phyloP scores from a whole-genome alignment of 2,888 invertebrate genomes.

The Perizoma affinitatum region DNA sequence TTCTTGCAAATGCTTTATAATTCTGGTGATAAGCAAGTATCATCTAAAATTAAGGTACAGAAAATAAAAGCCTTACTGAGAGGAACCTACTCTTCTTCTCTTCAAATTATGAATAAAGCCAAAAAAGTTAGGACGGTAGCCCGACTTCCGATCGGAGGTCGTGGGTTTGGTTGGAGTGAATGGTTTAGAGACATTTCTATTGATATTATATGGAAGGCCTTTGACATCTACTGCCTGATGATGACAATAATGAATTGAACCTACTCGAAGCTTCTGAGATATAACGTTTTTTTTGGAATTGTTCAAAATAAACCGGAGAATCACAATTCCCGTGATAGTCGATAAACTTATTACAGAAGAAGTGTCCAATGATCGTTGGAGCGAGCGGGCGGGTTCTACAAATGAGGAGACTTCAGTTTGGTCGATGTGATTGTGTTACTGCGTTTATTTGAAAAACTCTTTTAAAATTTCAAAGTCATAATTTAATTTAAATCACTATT shows the following conservation, averaged over 20 bases:
- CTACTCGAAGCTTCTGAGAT: too few relatives aligned
- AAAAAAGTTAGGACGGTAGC: conserved; percentile 33
- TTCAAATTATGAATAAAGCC: conserved; percentile 41
- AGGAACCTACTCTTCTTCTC: conserved; percentile 42
- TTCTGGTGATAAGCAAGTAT: too few relatives aligned
- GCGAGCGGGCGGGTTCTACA: conserved; percentile 60
- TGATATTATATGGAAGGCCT: too few relatives aligned
- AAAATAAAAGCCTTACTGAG: conserved; percentile 49
- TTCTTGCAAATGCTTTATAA: conserved; percentile 18
- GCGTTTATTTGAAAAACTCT: not conserved
- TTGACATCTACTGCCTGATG: too few relatives aligned
- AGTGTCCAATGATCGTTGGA: conserved; percentile 62
- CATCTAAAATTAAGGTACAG: too few relatives aligned
- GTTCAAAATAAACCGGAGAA: conserved; percentile 44
- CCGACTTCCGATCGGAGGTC: too few relatives aligned
- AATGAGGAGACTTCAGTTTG: conserved; percentile 59
- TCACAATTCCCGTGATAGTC: conserved; percentile 53
- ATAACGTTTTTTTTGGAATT: conserved; percentile 13
- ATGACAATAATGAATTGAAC: too few relatives aligned
- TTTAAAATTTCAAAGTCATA: too few relatives aligned
- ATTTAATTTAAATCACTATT: not conserved
- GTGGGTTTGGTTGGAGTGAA: too few relatives aligned
- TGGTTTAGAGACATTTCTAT: too few relatives aligned
- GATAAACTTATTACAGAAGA: conserved; percentile 68
- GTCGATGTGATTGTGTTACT: conserved; percentile 15